Evolutionary conservation across 1,140 invertebrate species (phyloP).

Genomic region (Anastrepha ludens): DNA sequence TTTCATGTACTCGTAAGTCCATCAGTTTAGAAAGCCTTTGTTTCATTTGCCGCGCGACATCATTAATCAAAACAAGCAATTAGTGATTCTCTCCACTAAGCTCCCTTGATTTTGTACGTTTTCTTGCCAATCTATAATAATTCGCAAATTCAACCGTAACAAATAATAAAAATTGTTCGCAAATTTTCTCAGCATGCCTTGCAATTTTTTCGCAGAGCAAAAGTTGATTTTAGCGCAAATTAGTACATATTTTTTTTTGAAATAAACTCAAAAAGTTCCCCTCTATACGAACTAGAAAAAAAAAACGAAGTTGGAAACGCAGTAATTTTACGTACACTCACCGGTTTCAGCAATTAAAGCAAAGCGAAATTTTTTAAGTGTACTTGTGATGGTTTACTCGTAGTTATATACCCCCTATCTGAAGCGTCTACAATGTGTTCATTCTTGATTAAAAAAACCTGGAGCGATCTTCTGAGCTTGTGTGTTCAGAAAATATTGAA

Average conservation of each 20-base stretch:
- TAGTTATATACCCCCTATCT: too few species aligned
- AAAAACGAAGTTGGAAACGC: too few species aligned
- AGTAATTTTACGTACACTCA: too few species aligned
- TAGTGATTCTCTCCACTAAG: constrained; percentile 3
- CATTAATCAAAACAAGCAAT: constrained; percentile 43
- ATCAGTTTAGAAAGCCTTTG: constrained; percentile 15
- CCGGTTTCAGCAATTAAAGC: too few species aligned
- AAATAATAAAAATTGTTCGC: constrained; percentile 34
- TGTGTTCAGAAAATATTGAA: too few species aligned
- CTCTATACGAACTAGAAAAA: too few species aligned
- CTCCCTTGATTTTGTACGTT: background rate
- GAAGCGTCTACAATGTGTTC: too few species aligned
- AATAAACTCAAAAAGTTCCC: background rate
- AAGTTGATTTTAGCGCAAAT: background rate
- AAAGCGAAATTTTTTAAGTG: too few species aligned
- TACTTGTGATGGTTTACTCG: too few species aligned
- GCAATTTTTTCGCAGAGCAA: background rate
- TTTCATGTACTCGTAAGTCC: background rate
- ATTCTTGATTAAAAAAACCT: too few species aligned
- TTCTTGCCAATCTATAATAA: background rate
- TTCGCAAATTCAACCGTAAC: constrained; percentile 34
- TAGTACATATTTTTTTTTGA: background rate
- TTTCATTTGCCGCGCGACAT: constrained; percentile 16
- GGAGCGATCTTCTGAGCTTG: too few species aligned
- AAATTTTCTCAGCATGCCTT: constrained; percentile 15